Percentiles rank a stretch among this genome's conserved stretches.
Evolutionary conservation across 2,113 vertebrate species (phyloP).

Genomic region (Arenaria interpres): DNA sequence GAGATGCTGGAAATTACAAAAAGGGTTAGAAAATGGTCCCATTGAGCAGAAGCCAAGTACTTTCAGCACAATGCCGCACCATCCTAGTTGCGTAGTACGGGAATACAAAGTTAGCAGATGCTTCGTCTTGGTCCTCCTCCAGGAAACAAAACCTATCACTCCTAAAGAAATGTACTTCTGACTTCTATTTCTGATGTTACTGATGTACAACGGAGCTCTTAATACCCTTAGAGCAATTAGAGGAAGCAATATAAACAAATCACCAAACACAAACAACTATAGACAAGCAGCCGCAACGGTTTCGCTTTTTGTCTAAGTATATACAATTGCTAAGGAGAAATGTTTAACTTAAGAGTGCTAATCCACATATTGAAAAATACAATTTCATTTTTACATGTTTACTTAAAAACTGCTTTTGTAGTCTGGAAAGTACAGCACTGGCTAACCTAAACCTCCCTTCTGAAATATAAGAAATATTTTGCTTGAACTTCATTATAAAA

Average conservation of each 20-base stretch:
- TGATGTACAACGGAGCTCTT: background rate
- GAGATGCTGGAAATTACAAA: slow-evolving; percentile 14
- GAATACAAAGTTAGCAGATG: slow-evolving; percentile 20
- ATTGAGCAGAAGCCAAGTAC: background rate
- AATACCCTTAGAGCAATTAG: background rate
- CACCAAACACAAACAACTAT: background rate
- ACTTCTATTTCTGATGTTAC: background rate
- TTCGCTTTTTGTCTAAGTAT: background rate
- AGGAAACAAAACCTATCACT: slow-evolving; percentile 6
- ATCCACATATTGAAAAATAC: background rate
- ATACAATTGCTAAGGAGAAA: background rate
- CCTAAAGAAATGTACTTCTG: background rate
- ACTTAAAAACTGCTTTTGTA: background rate
- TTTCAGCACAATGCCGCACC: background rate
- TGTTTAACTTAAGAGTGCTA: slow-evolving; percentile 11
- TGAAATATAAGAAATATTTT: background rate
- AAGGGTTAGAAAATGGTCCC: slow-evolving; percentile 43
- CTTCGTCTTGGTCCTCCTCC: background rate
- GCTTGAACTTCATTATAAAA: background rate
- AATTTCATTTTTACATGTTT: background rate
- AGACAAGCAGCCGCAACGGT: background rate
- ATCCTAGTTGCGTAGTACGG: background rate
- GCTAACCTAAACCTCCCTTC: background rate
- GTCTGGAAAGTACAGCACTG: background rate
- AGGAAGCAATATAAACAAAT: background rate